Conservation (phyloP, 1,140 invertebrate genomes). For the Papilio helenus region DNA sequence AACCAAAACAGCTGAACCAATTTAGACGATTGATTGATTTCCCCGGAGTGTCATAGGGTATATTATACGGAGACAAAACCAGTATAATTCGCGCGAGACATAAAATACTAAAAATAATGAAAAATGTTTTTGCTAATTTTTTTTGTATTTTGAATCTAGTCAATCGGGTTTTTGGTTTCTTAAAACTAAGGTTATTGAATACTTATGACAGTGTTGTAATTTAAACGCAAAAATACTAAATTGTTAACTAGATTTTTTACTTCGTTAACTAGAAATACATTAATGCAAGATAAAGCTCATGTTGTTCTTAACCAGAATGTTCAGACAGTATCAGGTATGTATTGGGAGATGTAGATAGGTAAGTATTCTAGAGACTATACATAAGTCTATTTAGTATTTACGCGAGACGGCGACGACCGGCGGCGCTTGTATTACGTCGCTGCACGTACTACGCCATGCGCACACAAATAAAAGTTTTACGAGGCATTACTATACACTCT, state of each 20-base stretch:
- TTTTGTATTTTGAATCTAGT: too few species aligned
- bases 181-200: too few species aligned
- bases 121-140: too few species aligned
- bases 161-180: too few species aligned
- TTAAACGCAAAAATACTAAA: neutral
- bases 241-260: neutral
- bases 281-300: constrained; percentile 10
- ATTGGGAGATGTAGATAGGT: constrained; percentile 48
- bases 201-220: too few species aligned
- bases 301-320: neutral
- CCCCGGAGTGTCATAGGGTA: too few species aligned
- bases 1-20: too few species aligned
- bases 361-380: constrained; percentile 45
- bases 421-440: constrained; percentile 70
- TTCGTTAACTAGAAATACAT: neutral
- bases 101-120: too few species aligned
- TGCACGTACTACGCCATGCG: constrained; percentile 75
- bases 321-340: constrained; percentile 13
- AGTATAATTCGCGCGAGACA: too few species aligned
- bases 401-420: constrained; percentile 65
- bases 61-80: too few species aligned
- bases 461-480: constrained; percentile 74
- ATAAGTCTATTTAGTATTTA: constrained; percentile 70
- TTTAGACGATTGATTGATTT: too few species aligned
- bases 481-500: constrained; percentile 71